Conservation (phyloP, 1,140 invertebrate genomes). For the Apocrypta bakeri region DNA sequence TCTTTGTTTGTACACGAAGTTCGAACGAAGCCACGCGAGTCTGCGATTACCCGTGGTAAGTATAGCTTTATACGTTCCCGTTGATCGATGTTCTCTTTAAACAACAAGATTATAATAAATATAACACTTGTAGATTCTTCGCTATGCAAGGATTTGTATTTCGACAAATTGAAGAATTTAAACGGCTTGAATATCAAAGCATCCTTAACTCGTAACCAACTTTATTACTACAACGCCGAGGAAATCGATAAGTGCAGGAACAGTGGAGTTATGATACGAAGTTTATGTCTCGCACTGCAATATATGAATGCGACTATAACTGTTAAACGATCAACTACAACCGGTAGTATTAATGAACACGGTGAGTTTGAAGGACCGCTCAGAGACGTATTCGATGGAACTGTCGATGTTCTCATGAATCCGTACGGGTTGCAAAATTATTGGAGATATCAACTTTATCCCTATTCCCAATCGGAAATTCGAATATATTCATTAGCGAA, state of each 20-base stretch:
- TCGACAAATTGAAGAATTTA: background rate
- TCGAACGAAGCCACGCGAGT: background rate
- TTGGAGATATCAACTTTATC: background rate
- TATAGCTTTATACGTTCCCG: background rate
- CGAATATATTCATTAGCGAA: background rate
- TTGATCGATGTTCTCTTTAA: too few relatives aligned
- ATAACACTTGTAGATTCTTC: background rate
- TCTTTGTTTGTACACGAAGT: background rate
- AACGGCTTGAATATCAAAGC: background rate
- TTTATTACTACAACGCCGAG: background rate
- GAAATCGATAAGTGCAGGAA: background rate
- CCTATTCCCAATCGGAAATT: background rate
- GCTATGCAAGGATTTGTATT: background rate
- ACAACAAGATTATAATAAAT: too few relatives aligned
- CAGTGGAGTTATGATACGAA: background rate
- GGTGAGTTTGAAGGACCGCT: background rate
- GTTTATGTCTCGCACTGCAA: background rate
- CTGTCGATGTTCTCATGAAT: background rate
- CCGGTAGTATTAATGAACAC: too few relatives aligned
- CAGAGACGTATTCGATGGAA: background rate
- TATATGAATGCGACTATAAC: background rate
- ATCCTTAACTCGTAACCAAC: background rate
- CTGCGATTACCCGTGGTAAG: background rate
- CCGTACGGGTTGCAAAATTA: background rate
- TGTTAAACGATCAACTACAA: background rate